A percentile compares a stretch with the other conserved stretches of the same genome.
Conservation (phyloP, 2,113 vertebrate genomes). For the Isichthys henryi region DNA sequence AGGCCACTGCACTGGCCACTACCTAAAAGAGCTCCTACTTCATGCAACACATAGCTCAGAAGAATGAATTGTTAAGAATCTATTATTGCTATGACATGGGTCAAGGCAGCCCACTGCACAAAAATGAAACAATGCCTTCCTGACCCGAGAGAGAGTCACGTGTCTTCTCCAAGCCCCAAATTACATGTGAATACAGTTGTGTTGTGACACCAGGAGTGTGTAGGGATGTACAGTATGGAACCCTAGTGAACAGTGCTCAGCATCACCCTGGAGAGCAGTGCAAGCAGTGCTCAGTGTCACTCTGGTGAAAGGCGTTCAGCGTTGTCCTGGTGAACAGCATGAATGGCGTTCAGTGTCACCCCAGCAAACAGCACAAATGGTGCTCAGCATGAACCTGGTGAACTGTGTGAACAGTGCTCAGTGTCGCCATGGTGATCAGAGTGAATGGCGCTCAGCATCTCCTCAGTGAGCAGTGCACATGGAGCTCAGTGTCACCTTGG, state of each 20-base stretch:
- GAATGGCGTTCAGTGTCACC: no score
- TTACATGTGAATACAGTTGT: neutral
- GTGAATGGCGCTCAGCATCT: neutral
- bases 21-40: neutral
- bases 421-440: no score
- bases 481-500: no score
- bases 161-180: neutral
- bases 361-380: no score
- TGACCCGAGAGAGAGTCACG: neutral
- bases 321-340: no score
- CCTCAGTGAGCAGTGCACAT: no score
- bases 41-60: neutral
- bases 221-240: neutral
- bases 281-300: neutral
- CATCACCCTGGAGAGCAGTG: no score
- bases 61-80: neutral
- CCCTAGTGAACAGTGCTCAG: neutral
- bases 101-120: neutral
- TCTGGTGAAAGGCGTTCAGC: neutral
- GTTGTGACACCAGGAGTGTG: neutral
- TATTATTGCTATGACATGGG: neutral
- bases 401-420: no score
- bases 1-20: neutral
- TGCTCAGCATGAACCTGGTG: no score
- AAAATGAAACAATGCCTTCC: neutral